phyloP scores from a whole-genome alignment of 2,888 invertebrate genomes.

The Amblyjoppa proteus region DNA sequence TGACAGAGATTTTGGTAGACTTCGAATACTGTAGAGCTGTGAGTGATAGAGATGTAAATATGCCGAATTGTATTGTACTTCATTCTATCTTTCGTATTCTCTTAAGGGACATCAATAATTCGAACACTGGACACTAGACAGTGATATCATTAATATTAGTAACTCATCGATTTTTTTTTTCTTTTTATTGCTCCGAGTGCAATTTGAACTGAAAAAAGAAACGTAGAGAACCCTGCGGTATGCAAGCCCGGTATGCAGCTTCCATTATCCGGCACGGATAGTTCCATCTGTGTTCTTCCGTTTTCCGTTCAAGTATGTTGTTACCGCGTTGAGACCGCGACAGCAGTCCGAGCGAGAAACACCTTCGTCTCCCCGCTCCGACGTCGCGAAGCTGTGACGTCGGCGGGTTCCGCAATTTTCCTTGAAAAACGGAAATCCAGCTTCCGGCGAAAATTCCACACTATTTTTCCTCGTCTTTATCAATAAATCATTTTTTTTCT shows the following conservation, averaged over 20 bases:
- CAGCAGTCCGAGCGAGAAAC: constrained; percentile 31
- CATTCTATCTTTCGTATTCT: too few species aligned
- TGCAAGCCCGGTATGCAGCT: constrained; percentile 45
- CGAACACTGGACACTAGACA: too few species aligned
- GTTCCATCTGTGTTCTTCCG: constrained; percentile 52
- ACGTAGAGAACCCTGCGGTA: too few species aligned
- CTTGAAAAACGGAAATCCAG: constrained; percentile 56
- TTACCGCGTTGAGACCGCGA: constrained; percentile 41
- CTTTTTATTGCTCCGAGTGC: too few species aligned
- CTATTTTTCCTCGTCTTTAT: background rate
- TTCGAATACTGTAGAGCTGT: too few species aligned
- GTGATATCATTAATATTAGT: too few species aligned
- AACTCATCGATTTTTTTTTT: too few species aligned
- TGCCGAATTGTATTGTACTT: too few species aligned
- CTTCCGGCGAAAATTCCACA: constrained; percentile 45
- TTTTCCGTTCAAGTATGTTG: constrained; percentile 50
- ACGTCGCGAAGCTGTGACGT: constrained; percentile 43
- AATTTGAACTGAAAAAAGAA: too few species aligned
- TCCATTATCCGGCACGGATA: constrained; percentile 57
- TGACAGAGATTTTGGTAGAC: too few species aligned
- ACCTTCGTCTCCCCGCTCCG: constrained; percentile 1
- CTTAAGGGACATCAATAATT: too few species aligned
- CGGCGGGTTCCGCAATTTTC: constrained; percentile 40
- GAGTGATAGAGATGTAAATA: too few species aligned
- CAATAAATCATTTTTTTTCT: background rate